These are phyloP conservation scores for Catalaphyllia jardinei DNA, from an alignment of 64 coral and sea anemone species.

Conservation along the genomic window DNA sequence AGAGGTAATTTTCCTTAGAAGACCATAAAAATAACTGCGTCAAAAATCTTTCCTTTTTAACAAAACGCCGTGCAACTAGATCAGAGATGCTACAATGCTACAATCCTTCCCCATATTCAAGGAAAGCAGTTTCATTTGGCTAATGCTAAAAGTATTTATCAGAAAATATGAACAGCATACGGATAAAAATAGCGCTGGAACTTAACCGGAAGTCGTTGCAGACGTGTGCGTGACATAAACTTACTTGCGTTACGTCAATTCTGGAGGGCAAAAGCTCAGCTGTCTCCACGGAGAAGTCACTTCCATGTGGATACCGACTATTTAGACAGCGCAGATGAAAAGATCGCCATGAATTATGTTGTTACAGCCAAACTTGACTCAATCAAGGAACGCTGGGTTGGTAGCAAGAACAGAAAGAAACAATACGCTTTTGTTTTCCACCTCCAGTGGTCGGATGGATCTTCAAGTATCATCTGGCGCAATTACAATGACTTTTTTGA, in stretches of 20 bases:
- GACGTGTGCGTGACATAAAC: neutral
- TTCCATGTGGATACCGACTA: neutral
- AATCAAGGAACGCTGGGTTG: slow-evolving; percentile 23
- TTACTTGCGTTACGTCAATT: neutral
- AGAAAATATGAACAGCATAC: too few relatives aligned
- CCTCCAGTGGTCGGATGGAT: slow-evolving; percentile 66
- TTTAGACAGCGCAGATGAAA: neutral
- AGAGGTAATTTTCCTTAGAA: too few relatives aligned
- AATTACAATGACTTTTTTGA: slow-evolving; percentile 88
- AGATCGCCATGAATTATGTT: neutral
- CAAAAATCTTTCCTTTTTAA: too few relatives aligned
- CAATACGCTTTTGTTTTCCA: slow-evolving; percentile 72
- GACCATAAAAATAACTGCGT: too few relatives aligned
- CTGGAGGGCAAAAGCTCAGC: neutral
- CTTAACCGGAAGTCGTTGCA: neutral
- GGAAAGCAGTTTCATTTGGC: too few relatives aligned
- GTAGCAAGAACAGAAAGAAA: slow-evolving; percentile 46
- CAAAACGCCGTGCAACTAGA: too few relatives aligned
- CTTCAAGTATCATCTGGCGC: slow-evolving; percentile 56
- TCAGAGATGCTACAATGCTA: too few relatives aligned
- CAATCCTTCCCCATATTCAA: too few relatives aligned
- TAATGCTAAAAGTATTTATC: too few relatives aligned
- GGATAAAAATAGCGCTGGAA: neutral
- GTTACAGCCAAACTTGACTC: neutral
- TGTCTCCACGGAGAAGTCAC: neutral